Evolutionary conservation across 2,888 invertebrate genomes (phyloP), one percentile per base, ranked within the genome.

Genomic region (Platycheirus rosarum): DNA sequence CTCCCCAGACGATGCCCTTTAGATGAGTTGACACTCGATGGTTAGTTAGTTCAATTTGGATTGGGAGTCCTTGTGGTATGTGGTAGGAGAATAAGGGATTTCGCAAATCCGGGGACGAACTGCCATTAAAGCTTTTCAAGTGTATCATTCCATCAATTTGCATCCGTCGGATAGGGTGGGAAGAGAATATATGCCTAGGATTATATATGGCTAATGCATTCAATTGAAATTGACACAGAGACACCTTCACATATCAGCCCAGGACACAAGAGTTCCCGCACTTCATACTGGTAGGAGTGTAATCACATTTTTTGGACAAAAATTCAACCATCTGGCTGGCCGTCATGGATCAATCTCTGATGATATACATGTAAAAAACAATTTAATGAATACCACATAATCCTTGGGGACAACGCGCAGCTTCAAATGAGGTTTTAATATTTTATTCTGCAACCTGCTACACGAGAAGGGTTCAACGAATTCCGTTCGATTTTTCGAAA

Each of bases 111-210:
- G 48, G 53, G 55, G 44, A 32, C 55, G 49, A 57, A 18, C 60
- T 70, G 35, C 60, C 51, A 62, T 77, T 73, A 77, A 82, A 82
- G 82, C 77, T 82, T 82, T 73, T 77, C 68, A 73, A 82, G 68
- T 82, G 77, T 77, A 82, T 77, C 82, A 82, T 70, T 63, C 49
- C 55, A 55, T 73, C 77, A 62, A 82, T 82, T 82, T 82, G 82
- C 82, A 82, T 82, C 62, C 53, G 32, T 29, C 42, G n/a, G 51
- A 26, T 13, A n/a, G 13, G 7, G 18, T 16, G 14, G 13, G n/a
- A 48, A 13, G 23, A 13, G 44, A 13, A 40, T 23, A 5, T 29
- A 9, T 9, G 8, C 2, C 9, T 20, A 3, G n/a, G n/a, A n/a
- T n/a, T n/a, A n/a, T n/a, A n/a, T n/a, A n/a, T n/a, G 60, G 26